phyloP scores from a whole-genome alignment of 1,140 invertebrate species.

The Notospermus geniculatus region DNA sequence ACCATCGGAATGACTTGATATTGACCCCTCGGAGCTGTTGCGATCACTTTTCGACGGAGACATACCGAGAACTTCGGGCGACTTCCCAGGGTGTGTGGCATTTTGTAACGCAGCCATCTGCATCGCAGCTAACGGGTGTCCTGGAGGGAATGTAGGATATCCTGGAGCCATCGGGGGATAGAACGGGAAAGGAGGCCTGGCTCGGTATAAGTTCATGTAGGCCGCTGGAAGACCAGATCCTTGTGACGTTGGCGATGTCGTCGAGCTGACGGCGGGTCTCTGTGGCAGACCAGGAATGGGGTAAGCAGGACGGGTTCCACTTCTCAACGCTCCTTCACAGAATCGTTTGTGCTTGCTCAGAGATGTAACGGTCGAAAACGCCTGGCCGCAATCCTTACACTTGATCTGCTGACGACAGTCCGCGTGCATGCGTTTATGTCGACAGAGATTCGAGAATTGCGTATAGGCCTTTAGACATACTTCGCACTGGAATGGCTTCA shows the following conservation, averaged over 20 bases:
- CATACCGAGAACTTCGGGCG: constrained; percentile 9
- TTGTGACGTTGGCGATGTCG: constrained; percentile 3
- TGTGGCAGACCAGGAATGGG: constrained; percentile 28
- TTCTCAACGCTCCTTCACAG: constrained; percentile 59
- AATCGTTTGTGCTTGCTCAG: constrained; percentile 63
- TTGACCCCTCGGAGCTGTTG: constrained; percentile 12
- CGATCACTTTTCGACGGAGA: constrained; percentile 18
- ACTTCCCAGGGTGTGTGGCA: constrained; percentile 15
- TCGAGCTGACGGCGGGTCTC: constrained; percentile 6
- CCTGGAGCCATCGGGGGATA: constrained; percentile 34
- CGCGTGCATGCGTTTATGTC: constrained; percentile 98
- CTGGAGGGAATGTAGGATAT: constrained; percentile 30
- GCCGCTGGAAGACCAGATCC: constrained; percentile 17
- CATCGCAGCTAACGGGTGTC: constrained; percentile 12
- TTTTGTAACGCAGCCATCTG: constrained; percentile 2
- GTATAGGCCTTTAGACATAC: constrained; percentile 86
- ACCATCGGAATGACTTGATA: constrained; percentile 17
- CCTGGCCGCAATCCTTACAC: constrained; percentile 88
- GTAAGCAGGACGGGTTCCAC: constrained; percentile 30
- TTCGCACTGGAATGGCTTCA: constrained; percentile 89
- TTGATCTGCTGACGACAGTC: constrained; percentile 64
- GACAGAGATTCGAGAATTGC: constrained; percentile 98
- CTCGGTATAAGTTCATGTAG: constrained; percentile 41
- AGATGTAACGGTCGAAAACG: constrained; percentile 82
- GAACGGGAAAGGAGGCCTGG: constrained; percentile 45